Base-by-base conservation (phyloP, 1,140 invertebrate species). In the Hylyphantes graminicola region DNA sequence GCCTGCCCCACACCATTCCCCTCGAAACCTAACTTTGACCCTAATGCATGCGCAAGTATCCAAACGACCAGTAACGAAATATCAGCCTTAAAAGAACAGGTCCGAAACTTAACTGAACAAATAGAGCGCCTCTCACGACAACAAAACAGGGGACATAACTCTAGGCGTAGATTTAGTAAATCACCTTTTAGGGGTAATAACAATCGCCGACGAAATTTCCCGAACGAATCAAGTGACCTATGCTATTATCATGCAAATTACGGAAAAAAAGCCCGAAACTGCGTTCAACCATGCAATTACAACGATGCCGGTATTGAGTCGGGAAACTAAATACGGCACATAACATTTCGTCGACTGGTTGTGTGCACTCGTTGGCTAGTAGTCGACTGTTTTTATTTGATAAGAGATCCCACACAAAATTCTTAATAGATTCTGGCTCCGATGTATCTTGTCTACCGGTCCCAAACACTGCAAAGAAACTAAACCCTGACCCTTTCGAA, bases 201-300 rank as follows among this genome's bases (percentile, higher is more conserved):
- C 15, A 57, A 48, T 12, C 53, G 86, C 5, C 50, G 79, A 54
- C 55, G 68, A 13, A 59, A 68, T 9, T 86, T 86, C 48, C 64
- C 6, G 10, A 83, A 54, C 61, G 54, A 35, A 63, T 86, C 4
- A 8, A n/a, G 55, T 84, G 0, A 7, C 51, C 13, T 12, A 61
- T 50, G 57, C 75, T n/a, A 84, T 86, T 3, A 86, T 86, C 10
- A 79, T 12, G 74, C 72, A 7, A 53, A 86, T 84, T 82, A 35
- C 35, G 35, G 86, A 5, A 35, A 35, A 35, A 35, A 35, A 35
- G 35, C 35, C 35, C 35, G 35, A 35, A 35, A 35, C 35, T 35
- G 35, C 35, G 35, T 35, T 2, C 35, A 35, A 35, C 35, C 35
- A 5, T 35, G 35, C 35, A 35, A 35, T 35, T 35, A 35, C 35